Evolutionary conservation across 2,888 invertebrate genomes (phyloP), one percentile per base, ranked within the genome.

Genomic region (Macrosoma leucophasiata): DNA sequence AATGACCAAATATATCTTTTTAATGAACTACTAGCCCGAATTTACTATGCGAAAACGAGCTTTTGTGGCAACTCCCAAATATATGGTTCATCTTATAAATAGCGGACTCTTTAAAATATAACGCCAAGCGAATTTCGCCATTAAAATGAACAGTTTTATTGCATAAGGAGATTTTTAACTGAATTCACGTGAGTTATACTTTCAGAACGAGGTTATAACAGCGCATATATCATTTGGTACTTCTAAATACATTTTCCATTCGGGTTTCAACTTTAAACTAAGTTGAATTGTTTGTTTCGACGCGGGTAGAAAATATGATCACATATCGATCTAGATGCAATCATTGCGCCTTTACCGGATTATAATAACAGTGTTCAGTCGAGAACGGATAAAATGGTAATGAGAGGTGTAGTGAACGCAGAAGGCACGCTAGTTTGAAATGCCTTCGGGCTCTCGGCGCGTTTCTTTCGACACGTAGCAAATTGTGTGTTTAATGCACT

Each of bases 391-490:
- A 76, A 72, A 70, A 75, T 68, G 62, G 69, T 81, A 77, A 81
- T 77, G 66, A 74, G 65, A 53, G 64, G 69, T 62, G 52, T 58
- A 51, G 50, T 39, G 52, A 52, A 48, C 52, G 63, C 63, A 62
- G 61, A 64, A 65, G 58, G 64, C 61, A 61, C 52, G 62, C 62
- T 68, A 67, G 69, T 63, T 68, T 67, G 68, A 71, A 56, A 65
- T 68, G 73, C 78, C 82, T 66, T 41, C 44, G 59, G 75, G 75
- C 67, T 38, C 50, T 58, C 54, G 40, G 50, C 60, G 61, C 53
- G 63, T 70, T 78, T 78, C 82, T 82, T 81, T 84, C 82, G 77
- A 78, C 84, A 76, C 79, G 67, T 77, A 68, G 62, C 53, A 58
- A 59, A 69, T 73, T 79, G 76, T 82, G 67, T 79, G 72, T 79